Base-by-base conservation (phyloP, 1,140 invertebrate genomes). In the Bombyx mori region DNA sequence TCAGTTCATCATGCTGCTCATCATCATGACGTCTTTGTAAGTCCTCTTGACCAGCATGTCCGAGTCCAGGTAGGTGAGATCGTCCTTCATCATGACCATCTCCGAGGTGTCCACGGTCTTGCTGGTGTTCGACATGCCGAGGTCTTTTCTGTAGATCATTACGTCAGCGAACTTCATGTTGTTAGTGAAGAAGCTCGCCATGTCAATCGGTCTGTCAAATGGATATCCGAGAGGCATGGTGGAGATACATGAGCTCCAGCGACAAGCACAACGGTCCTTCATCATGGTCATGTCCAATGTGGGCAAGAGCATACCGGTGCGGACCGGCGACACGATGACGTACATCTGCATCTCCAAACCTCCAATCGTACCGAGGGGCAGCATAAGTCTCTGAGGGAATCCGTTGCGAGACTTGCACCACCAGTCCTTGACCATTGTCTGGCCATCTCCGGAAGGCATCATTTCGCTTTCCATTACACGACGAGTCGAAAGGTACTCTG, bases 121-220 rank as follows among this genome's bases (percentile, higher is more conserved):
- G 35, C 73, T 73, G 22, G 56, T 60, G 71, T 86, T 79, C 60
- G 74, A 63, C 26, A 67, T 62, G 43, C 57, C 59, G 53, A 81
- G 47, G 62, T 83, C 81, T 58, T 84, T 91, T 63, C 91, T 90
- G 82, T 89, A 92, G 57, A 93, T 90, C 57, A 85, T 77, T 26
- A 93, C 87, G 65, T 93, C 92, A 44, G 89, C 77, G 78, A 91
- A 91, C 77, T 90, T 91, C 77, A 93, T 91, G 84, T 94, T 94
- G 43, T 87, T 86, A 42, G 91, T 89, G 71, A 89, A 82, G 84
- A 91, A 91, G 66, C 84, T 74, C 52, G 86, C 86, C 57, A 88
- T 80, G 57, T 90, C 87, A 69, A 92, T 90, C 10, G 88, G 86
- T 51, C 92, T 88, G 77, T 94, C 92, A 83, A 94, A 92, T 48